Percentiles rank a stretch among this genome's conserved stretches.
These are phyloP conservation scores for Morpho helenor DNA, from an alignment of 2,888 invertebrate species.

Conservation along the genomic window DNA sequence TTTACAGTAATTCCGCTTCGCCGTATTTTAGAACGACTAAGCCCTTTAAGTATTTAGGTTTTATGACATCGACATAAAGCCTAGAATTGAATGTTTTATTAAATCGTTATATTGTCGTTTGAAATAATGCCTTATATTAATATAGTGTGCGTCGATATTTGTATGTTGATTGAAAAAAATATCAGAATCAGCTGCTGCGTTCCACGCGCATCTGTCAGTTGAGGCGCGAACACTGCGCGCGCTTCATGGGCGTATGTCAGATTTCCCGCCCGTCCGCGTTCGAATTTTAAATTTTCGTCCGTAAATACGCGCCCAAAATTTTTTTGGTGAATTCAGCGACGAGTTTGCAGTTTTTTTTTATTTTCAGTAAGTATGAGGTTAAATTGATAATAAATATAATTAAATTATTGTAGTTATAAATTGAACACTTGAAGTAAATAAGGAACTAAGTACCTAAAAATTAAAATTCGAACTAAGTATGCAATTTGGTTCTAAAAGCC, in stretches of 20 bases:
- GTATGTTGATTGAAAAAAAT: constrained; percentile 27
- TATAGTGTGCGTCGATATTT: constrained; percentile 30
- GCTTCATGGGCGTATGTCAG: constrained; percentile 34
- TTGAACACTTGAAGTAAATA: no score
- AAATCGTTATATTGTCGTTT: not conserved
- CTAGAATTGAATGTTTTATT: constrained; percentile 13
- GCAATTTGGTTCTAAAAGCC: no score
- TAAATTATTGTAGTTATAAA: no score
- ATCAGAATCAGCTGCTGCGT: constrained; percentile 51
- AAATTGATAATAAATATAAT: not conserved
- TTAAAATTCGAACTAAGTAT: no score
- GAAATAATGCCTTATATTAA: constrained; percentile 16
- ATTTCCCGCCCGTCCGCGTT: constrained; percentile 33
- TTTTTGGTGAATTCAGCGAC: constrained; percentile 5
- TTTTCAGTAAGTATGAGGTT: constrained; percentile 14
- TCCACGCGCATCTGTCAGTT: constrained; percentile 54
- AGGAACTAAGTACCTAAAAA: no score
- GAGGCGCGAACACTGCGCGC: constrained; percentile 55
- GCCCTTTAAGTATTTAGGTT: not conserved
- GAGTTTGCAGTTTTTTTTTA: constrained; percentile 4
- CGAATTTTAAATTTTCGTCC: constrained; percentile 19
- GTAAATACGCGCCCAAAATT: constrained; percentile 19
- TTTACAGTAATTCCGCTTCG: constrained; percentile 13
- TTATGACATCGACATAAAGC: constrained; percentile 8
- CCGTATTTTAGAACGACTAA: constrained; percentile 1